A percentile compares a stretch with the other conserved stretches of the same genome.
phyloP scores from a whole-genome alignment of 2,888 invertebrate species.

The Mellilla xanthometata region DNA sequence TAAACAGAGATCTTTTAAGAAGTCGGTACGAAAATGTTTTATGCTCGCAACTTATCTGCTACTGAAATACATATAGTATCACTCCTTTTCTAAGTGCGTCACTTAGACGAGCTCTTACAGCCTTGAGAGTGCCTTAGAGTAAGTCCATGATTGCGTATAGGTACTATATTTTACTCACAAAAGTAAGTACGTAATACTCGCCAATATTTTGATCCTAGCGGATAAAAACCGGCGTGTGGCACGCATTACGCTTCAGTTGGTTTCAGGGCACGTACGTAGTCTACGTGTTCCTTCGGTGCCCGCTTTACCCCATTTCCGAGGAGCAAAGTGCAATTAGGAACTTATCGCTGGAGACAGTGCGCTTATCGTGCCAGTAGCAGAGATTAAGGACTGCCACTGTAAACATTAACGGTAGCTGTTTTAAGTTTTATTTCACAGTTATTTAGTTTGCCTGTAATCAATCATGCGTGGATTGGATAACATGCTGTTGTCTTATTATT shows the following conservation, averaged over 20 bases:
- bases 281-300: slow-evolving; percentile 56
- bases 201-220: slow-evolving; percentile 45
- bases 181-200: slow-evolving; percentile 41
- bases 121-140: slow-evolving; percentile 6
- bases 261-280: slow-evolving; percentile 62
- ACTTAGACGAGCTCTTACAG: too few species aligned
- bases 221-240: slow-evolving; percentile 47
- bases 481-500: too few species aligned
- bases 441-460: background rate
- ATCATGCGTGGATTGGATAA: too few species aligned
- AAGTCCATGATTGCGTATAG: too few species aligned
- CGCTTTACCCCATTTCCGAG: slow-evolving; percentile 62
- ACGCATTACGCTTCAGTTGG: slow-evolving; percentile 51
- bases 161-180: too few species aligned
- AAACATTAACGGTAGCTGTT: background rate
- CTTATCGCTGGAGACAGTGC: slow-evolving; percentile 60
- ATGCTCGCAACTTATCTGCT: too few species aligned
- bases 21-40: too few species aligned
- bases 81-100: too few species aligned
- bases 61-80: too few species aligned
- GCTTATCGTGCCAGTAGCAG: slow-evolving; percentile 19
- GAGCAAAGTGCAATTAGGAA: slow-evolving; percentile 71
- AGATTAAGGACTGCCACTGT: slow-evolving; percentile 1
- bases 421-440: background rate
- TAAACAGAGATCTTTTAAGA: too few species aligned